Base-by-base conservation (phyloP, 2,797 vertebrate genomes). In the Balearica regulorum region DNA sequence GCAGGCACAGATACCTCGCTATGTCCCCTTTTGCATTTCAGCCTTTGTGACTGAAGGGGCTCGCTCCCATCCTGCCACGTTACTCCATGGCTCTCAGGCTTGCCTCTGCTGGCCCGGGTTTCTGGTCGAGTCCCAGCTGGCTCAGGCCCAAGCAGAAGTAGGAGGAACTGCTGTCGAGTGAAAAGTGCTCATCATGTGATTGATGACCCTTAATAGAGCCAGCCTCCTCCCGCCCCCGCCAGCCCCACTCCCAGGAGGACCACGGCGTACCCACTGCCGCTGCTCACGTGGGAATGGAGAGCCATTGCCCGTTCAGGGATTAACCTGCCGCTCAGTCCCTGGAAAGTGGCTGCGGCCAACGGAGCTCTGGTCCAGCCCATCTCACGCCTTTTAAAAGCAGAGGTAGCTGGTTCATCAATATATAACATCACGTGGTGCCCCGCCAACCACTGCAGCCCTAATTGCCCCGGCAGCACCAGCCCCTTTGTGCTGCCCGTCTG, bases 181-280 rank as follows among this genome's bases (percentile, higher is more conserved):
- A 95, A 97, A 97, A 97, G 95, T 96, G 98, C 83, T 96, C 96
- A 95, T 94, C 60, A 78, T 81, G 96, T 98, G 98, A 98, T 98
- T 98, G 97, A 98, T 98, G 98, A 97, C 92, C 93, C 93, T 97
- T 96, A 97, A 97, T 73, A 98, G 97, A 97, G 94, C 93, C 96
- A 95, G 83, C 92, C 94, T 33, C 60, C 60, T 93, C 77, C 83
- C 81, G 81, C 80, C 87, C 93, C 93, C 78, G 5, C 76, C 96
- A 94, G 94, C 44, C 78, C 53, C 78, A 69, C 81, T 94, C 80
- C 94, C 73, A 65, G 84, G 37, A 97, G 88, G 83, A 65, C 57
- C 75, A 62, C 18, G 0, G 78, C 28, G 2, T 80, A 53, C 55
- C 66, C 79, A 41, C 62, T 77, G 82, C 83, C 15, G 20, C 70